Evolutionary conservation across 2,888 invertebrate species (phyloP), one percentile per base, ranked within the genome.

Genomic region (Aspidiotus destructor): DNA sequence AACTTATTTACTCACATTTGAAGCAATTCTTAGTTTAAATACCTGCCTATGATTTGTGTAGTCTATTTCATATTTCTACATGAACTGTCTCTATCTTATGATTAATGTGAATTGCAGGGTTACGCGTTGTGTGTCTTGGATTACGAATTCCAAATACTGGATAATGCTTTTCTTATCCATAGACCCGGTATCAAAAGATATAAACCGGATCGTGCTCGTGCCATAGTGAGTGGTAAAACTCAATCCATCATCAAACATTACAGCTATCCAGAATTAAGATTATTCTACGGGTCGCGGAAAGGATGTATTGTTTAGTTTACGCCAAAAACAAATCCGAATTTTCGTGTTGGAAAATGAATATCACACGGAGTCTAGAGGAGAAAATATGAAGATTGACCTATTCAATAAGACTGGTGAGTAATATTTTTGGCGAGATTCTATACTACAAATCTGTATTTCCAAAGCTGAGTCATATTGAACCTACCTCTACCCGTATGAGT

Each of bases 121-220:
- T 94, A 92, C 79, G 85, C 89, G 69, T 83, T 94, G 72, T 94
- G 94, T 79, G 89, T 92, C 41, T 81, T 90, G 77, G 88, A 93
- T 78, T 94, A 94, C 78, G 92, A 94, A 76, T 93, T 94, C 77
- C 87, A 92, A 78, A 92, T 94, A 74, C 79, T 94, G 76, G 91
- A 94, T 80, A 92, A 93, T 78, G 92, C 90, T n/a, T 94, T 93
- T 78, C 81, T 94, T 70, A 89, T 89, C 63, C 94, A 94, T 79
- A 89, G 91, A 74, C 94, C 94, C 0, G 93, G 94, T 62, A 93
- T 94, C 74, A 94, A 94, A 77, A 81, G 86, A 64, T 86, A 86
- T 78, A 87, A 86, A 75, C 88, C 86, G 76, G 89, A 93, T 76
- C 80, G 85, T 28, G 86, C 87, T 73, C 81, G 92, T 65, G 88